A percentile compares a stretch with the other conserved stretches of the same genome.
These are phyloP conservation scores for Eulimnadia texana DNA, from an alignment of 1,140 invertebrate genomes.

Conservation along the genomic window DNA sequence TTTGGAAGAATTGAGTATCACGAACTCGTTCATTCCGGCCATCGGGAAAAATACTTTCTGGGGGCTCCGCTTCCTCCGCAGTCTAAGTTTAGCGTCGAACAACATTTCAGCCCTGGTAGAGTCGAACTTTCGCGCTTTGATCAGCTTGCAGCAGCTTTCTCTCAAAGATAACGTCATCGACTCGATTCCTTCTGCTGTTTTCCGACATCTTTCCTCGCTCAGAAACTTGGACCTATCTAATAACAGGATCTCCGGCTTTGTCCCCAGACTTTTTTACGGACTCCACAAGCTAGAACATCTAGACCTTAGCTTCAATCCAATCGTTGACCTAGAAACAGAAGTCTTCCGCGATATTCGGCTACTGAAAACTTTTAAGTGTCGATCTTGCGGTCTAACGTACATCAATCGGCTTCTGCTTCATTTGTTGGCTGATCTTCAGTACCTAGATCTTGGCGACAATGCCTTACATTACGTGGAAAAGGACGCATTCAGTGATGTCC, in stretches of 20 bases:
- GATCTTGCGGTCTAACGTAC: slow-evolving; percentile 47
- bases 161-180: slow-evolving; percentile 36
- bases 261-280: slow-evolving; percentile 45
- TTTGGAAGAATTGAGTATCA: slow-evolving; percentile 57
- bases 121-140: slow-evolving; percentile 29
- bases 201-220: slow-evolving; percentile 46
- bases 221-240: slow-evolving; percentile 46
- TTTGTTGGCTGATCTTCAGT: slow-evolving; percentile 28
- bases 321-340: slow-evolving; percentile 51
- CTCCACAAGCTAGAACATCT: slow-evolving; percentile 46
- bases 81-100: slow-evolving; percentile 57
- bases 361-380: slow-evolving; percentile 49
- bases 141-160: slow-evolving; percentile 31
- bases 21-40: slow-evolving; percentile 55
- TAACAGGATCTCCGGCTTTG: slow-evolving; percentile 51
- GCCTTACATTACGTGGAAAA: slow-evolving; percentile 55
- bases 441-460: slow-evolving; percentile 60
- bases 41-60: slow-evolving; percentile 64
- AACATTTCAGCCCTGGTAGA: slow-evolving; percentile 49
- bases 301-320: slow-evolving; percentile 56
- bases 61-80: slow-evolving; percentile 47
- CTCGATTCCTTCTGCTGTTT: slow-evolving; percentile 46
- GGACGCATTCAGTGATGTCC: slow-evolving; percentile 52
- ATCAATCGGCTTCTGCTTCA: slow-evolving; percentile 50
- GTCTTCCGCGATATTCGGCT: slow-evolving; percentile 54